Percentiles rank a stretch among this genome's conserved stretches.
These are phyloP conservation scores for Macquaria australasica DNA, from an alignment of 2,113 vertebrate species.

Conservation along the genomic window DNA sequence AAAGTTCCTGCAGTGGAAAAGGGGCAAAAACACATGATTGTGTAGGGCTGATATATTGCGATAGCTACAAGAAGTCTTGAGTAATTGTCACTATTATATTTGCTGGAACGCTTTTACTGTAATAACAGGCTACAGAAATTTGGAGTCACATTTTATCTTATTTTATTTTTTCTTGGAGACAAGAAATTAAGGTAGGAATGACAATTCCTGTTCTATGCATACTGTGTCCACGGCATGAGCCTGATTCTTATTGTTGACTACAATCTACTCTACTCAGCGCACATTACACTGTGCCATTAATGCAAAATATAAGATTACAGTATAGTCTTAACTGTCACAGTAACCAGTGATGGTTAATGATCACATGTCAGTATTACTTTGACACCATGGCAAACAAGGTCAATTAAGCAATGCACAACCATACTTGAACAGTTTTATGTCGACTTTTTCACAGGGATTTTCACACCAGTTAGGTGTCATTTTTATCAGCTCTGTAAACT, in stretches of 20 bases:
- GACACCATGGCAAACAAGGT: background rate
- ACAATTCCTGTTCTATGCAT: background rate
- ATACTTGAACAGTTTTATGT: background rate
- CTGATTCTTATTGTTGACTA: rapidly evolving
- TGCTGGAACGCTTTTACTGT: background rate
- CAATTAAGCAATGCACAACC: background rate
- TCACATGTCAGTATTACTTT: background rate
- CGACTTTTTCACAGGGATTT: background rate
- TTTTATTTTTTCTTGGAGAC: background rate
- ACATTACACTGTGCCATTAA: background rate
- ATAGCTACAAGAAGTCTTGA: no score
- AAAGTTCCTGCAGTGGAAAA: background rate
- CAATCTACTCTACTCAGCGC: background rate
- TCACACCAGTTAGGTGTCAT: background rate
- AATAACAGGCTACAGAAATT: background rate
- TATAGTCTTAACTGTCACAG: background rate
- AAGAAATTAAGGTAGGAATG: background rate
- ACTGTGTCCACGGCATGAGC: background rate
- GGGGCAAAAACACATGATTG: background rate
- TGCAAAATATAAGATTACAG: conserved; percentile 20
- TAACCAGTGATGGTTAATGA: conserved; percentile 2
- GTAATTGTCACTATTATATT: no score
- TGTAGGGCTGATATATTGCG: no score
- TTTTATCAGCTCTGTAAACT: conserved; percentile 20
- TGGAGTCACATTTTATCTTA: background rate